phyloP scores from a whole-genome alignment of 2,888 invertebrate species.

The Sclerodermus sp. region DNA sequence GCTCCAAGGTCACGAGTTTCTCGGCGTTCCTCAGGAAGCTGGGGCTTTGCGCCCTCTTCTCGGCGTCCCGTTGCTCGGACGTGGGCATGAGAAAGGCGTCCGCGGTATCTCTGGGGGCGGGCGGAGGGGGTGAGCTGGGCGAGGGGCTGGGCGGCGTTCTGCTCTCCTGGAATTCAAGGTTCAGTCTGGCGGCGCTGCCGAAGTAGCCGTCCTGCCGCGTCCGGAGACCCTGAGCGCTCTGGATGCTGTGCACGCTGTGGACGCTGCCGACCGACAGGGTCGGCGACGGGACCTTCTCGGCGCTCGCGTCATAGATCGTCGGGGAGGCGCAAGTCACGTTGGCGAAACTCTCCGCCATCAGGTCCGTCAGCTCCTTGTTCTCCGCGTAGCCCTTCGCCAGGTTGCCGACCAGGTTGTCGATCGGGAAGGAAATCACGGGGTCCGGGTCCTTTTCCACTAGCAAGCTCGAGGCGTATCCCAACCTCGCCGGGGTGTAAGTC shows the following conservation, averaged over 20 bases:
- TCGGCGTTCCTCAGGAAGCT: slow-evolving; percentile 58
- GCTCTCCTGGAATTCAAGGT: slow-evolving; percentile 61
- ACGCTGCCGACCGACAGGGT: slow-evolving; percentile 64
- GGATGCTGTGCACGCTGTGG: slow-evolving; percentile 51
- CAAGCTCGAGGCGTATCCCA: slow-evolving; percentile 67
- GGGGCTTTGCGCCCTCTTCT: slow-evolving; percentile 47
- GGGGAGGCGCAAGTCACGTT: slow-evolving; percentile 61
- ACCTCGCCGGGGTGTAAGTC: slow-evolving; percentile 52
- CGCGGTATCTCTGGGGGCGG: slow-evolving; percentile 72
- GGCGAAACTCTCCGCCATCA: slow-evolving; percentile 61
- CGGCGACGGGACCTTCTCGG: slow-evolving; percentile 65
- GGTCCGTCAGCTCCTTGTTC: slow-evolving; percentile 58
- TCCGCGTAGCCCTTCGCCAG: slow-evolving; percentile 62
- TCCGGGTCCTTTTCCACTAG: slow-evolving; percentile 61
- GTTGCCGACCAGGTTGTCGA: slow-evolving; percentile 65
- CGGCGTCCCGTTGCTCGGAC: slow-evolving; percentile 33
- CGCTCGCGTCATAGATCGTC: slow-evolving; percentile 59
- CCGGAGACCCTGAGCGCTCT: slow-evolving; percentile 55
- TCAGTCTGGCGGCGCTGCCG: slow-evolving; percentile 58
- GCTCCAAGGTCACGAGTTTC: slow-evolving; percentile 54
- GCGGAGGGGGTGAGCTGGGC: slow-evolving; percentile 76
- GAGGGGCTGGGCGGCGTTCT: slow-evolving; percentile 59
- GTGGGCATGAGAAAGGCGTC: slow-evolving; percentile 58
- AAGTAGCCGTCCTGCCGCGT: slow-evolving; percentile 68
- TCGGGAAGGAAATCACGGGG: slow-evolving; percentile 57